phyloP scores from a whole-genome alignment of 2,797 vertebrate genomes.

The Epinephelus awoara region DNA sequence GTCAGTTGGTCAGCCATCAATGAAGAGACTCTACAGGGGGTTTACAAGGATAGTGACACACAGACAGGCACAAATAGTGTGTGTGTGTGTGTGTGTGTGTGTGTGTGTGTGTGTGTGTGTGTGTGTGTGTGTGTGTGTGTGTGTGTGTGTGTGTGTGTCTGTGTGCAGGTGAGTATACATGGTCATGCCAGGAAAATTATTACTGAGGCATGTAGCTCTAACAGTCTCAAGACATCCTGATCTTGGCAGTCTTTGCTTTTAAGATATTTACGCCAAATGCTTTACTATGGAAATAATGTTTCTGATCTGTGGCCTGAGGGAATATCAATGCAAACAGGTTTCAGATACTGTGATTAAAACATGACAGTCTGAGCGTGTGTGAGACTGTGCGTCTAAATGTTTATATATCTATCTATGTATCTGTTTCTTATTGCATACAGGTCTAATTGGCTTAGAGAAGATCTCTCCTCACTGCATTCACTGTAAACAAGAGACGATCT shows the following conservation, averaged over 20 bases:
- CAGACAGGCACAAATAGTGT: slow-evolving; percentile 24
- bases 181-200: slow-evolving; percentile 46
- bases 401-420: slow-evolving; percentile 13
- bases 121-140: slow-evolving; percentile 6
- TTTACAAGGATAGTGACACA: slow-evolving; percentile 52
- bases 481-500: slow-evolving; percentile 68
- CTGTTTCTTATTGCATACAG: slow-evolving; percentile 36
- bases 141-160: slow-evolving; percentile 14
- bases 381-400: slow-evolving; percentile 15
- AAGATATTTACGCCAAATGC: slow-evolving; percentile 9
- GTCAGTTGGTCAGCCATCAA: slow-evolving; percentile 67
- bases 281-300: slow-evolving; percentile 23
- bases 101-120: slow-evolving; percentile 1
- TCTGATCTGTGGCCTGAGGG: slow-evolving; percentile 13
- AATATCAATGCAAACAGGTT: slow-evolving; percentile 29
- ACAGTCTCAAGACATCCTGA: slow-evolving; percentile 44
- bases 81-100: slow-evolving; percentile 14
- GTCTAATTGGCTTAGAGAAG: slow-evolving; percentile 53
- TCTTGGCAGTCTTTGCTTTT: slow-evolving; percentile 34
- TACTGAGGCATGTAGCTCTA: slow-evolving; percentile 44
- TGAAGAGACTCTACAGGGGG: slow-evolving; percentile 53
- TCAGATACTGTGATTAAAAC: slow-evolving; percentile 30
- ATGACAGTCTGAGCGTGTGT: neutral
- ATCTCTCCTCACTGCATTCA: slow-evolving; percentile 57
- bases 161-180: slow-evolving; percentile 17